Base-by-base conservation (phyloP, 2,113 vertebrate species). In the Ageneiosus marmoratus region DNA sequence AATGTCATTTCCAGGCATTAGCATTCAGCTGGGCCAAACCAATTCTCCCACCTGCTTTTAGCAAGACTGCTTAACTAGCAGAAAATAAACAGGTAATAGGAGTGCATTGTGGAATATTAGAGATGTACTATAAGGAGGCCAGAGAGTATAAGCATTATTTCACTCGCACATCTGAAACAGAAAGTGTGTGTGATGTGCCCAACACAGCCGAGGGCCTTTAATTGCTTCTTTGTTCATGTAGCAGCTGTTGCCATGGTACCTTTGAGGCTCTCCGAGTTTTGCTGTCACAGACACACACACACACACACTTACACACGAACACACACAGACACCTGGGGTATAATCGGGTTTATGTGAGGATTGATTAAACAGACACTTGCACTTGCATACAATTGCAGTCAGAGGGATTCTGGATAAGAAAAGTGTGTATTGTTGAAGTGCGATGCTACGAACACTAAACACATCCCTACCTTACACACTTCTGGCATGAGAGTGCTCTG, bases 181-280 rank as follows among this genome's bases (percentile, higher is more conserved):
- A 63, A 75, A 80, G 80, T 20, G 18, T 80, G 48, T 83, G 41
- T 76, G 85, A 86, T 85, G 74, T 75, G 75, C 84, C 37, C 50
- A 60, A 58, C 83, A 53, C 67, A 74, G 58, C 72, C 75, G 56
- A 81, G 51, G 60, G 73, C 83, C 41, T 86, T 82, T 86, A 88
- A 88, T 86, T 86, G 82, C 82, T 78, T 80, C 55, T 81, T 81
- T 80, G 77, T 81, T 88, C 82, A 55, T 75, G 82, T 83, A 84
- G 78, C 84, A 75, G 82, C 82, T 15, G 87, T 88, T 86, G 51
- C 82, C 82, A 88, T 84, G 87, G 80, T 53, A 76, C 76, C 76
- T 81, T 53, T 58, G 72, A 69, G 79, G 75, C 58, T 29, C 70
- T 81, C 46, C 41, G 24, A 22, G 58, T 65, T 62, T 41, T 24